Base-by-base conservation (phyloP, 2,113 vertebrate genomes). In the Pedionomus torquatus region DNA sequence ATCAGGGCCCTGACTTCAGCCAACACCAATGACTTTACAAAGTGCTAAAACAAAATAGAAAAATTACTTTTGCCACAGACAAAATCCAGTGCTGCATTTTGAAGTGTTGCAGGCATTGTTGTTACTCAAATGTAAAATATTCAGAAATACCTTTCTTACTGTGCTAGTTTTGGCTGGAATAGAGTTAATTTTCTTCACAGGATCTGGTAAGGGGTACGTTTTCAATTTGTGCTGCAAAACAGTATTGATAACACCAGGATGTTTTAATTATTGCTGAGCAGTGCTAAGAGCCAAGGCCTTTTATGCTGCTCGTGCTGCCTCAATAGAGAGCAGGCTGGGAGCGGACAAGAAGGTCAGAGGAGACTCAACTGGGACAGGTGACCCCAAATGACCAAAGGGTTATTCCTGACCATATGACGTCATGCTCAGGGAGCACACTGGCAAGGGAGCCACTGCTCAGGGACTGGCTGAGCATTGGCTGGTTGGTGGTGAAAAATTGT, bases 401-500 rank as follows among this genome's bases (percentile, higher is more conserved):
- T 28, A 51, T 3, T 17, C 20, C 55, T 55, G 2, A 44, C 11
- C 9, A 24, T 30, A 39, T 2, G 37, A 28, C 0, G 0, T 24
- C 25, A n/a, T 13, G n/a, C 26, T 79, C 13, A 17, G 8, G 5
- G 28, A 23, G 24, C 7, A 49, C 1, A 6, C 2, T 74, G 33
- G 20, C 2, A 5, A 8, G 21, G 3, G 11, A 20, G 26, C 5
- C 3, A 2, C 23, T 17, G 43, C 24, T 60, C 7, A 9, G 12
- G 9, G 12, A 71, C n/a, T 43, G 15, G 13, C 15, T 44, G 24
- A 31, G 24, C 19, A 60, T 58, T 2, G 2, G 7, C 15, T 13
- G 1, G 11, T 30, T 52, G 48, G 31, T 49, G 37, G 24, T 13
- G 2, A 63, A 33, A 10, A 85, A n/a, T 1, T 58, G n/a, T 49